These are phyloP conservation scores for Paracentrotus lividus DNA, from an alignment of 53 echinoderm and acorn worm species.

Conservation along the genomic window DNA sequence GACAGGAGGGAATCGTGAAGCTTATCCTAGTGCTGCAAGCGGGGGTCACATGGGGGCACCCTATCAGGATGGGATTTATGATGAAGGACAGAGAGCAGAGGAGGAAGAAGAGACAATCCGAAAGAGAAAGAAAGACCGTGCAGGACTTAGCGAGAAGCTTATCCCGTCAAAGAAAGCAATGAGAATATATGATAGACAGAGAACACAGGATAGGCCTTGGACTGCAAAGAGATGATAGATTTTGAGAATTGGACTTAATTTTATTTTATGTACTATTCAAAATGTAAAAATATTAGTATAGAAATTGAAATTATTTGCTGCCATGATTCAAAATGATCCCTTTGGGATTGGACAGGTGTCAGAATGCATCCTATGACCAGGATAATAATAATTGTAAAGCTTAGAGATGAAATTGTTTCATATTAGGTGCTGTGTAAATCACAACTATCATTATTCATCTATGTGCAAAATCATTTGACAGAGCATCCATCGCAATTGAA, in stretches of 20 bases:
- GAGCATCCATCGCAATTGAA: neutral
- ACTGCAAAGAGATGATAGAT: conserved; percentile 69
- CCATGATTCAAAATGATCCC: too few species aligned
- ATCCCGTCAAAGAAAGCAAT: conserved; percentile 86
- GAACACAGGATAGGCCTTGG: conserved; percentile 79
- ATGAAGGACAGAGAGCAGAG: conserved; percentile 1
- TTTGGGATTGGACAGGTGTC: too few species aligned
- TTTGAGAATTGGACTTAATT: neutral
- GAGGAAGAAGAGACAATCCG: conserved; percentile 49
- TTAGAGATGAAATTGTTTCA: too few species aligned
- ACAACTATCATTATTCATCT: neutral
- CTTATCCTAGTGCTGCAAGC: neutral
- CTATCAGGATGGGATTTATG: neutral
- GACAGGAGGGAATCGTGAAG: conserved; percentile 43
- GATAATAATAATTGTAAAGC: too few species aligned
- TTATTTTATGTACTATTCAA: neutral
- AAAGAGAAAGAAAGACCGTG: conserved; percentile 76
- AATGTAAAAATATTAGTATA: neutral
- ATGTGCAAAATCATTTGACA: neutral
- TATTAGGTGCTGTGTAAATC: neutral
- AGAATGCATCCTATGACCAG: too few species aligned
- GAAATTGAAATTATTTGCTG: neutral
- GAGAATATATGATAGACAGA: conserved; percentile 74
- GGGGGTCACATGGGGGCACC: neutral
- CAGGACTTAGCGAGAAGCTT: conserved; percentile 78